Conservation (phyloP, 2,797 vertebrate genomes). For the Centroberyx gerrardi region DNA sequence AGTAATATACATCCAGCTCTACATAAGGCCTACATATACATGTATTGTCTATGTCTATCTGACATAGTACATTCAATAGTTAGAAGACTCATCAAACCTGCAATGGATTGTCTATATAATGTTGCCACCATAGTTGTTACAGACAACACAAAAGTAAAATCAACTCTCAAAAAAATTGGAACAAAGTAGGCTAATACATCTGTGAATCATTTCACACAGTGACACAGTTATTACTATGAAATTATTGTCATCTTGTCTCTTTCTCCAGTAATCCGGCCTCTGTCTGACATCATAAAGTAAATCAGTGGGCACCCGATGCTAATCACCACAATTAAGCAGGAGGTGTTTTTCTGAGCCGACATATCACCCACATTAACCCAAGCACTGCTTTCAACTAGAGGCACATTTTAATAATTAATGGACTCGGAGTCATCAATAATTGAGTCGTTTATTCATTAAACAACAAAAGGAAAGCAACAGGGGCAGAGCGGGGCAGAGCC, state of each 20-base stretch:
- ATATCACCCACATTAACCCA: conserved; percentile 73
- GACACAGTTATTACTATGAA: neutral
- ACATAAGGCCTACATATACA: no score
- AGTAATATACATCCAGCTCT: neutral
- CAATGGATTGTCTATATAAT: no score
- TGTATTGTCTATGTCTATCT: no score
- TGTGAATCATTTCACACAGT: neutral
- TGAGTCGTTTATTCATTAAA: conserved; percentile 80
- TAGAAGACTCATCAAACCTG: no score
- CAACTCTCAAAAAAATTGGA: neutral
- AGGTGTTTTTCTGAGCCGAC: conserved; percentile 62
- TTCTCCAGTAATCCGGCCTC: neutral
- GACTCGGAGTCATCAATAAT: conserved; percentile 79
- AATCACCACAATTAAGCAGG: conserved; percentile 76
- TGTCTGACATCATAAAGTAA: conserved; percentile 21
- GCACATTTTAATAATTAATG: conserved; percentile 82
- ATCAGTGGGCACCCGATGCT: conserved; percentile 35
- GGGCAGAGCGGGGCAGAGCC: conserved; percentile 31
- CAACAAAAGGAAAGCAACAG: conserved; percentile 70
- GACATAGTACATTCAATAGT: no score
- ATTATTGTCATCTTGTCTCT: no score
- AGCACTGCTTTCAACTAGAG: conserved; percentile 67
- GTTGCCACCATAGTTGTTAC: neutral
- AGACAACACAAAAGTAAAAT: neutral
- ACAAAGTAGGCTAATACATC: neutral